These are phyloP conservation scores for Lineus longissimus DNA, from an alignment of 1,140 invertebrate species.

Conservation along the genomic window DNA sequence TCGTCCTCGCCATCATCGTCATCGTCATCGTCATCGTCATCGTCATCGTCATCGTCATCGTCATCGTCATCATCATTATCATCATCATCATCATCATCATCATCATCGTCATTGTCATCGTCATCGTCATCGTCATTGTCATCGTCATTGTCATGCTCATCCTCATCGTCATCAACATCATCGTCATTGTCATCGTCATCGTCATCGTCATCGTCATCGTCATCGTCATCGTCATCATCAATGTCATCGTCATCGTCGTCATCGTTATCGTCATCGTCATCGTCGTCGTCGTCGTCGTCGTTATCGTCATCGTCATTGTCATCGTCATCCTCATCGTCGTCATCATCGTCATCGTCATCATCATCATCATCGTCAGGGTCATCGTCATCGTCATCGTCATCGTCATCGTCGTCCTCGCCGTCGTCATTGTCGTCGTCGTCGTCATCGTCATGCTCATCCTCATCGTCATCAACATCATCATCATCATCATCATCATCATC, in stretches of 20 bases:
- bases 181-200: too few relatives aligned
- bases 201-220: not conserved
- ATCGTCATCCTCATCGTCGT: not conserved
- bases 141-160: too few relatives aligned
- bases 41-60: too few relatives aligned
- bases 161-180: too few relatives aligned
- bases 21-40: too few relatives aligned
- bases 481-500: constrained; percentile 15
- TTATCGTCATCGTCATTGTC: not conserved
- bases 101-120: too few relatives aligned
- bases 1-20: too few relatives aligned
- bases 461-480: constrained; percentile 13
- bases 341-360: too few relatives aligned
- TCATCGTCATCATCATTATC: constrained; percentile 9
- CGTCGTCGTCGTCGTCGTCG: constrained; percentile 4
- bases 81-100: not conserved
- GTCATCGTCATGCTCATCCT: too few relatives aligned
- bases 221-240: not conserved
- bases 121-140: constrained; percentile 1
- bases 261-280: not conserved
- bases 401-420: constrained; percentile 12
- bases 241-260: too few relatives aligned
- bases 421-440: constrained; percentile 14
- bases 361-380: too few relatives aligned
- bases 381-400: constrained; percentile 7